A percentile compares a stretch with the other conserved stretches of the same genome.
These are phyloP conservation scores for Ailurus styani DNA, from an alignment of 2,113 vertebrate genomes.

Conservation along the genomic window DNA sequence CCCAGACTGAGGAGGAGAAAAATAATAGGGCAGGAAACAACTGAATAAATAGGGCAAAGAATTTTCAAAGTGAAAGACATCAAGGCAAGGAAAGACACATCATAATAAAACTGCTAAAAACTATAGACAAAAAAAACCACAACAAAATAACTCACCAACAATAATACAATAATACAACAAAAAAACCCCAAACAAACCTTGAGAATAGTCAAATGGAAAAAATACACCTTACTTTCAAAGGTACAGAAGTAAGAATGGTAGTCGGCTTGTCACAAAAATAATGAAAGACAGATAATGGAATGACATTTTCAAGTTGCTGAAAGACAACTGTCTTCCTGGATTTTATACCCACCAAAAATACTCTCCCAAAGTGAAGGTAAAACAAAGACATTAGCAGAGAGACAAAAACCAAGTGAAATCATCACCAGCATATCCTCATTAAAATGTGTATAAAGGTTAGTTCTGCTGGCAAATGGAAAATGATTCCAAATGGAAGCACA, in stretches of 20 bases:
- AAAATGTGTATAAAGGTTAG: background rate
- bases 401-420: background rate
- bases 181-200: too few relatives aligned
- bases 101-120: background rate
- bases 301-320: background rate
- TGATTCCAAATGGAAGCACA: background rate
- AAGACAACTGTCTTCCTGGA: background rate
- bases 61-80: background rate
- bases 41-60: background rate
- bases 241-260: background rate
- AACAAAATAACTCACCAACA: too few relatives aligned
- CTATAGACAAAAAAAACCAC: background rate
- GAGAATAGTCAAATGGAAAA: background rate
- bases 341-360: conserved; percentile 11
- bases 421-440: background rate
- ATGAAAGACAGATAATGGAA: background rate
- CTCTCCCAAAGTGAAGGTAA: background rate
- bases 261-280: background rate
- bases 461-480: background rate
- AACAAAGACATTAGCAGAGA: background rate
- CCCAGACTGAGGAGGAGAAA: background rate
- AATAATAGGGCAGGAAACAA: background rate
- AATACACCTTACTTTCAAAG: background rate
- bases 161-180: too few relatives aligned
- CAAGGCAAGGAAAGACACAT: background rate